Base-by-base conservation (phyloP, 2,888 invertebrate species). In the Leucophenga maculata region DNA sequence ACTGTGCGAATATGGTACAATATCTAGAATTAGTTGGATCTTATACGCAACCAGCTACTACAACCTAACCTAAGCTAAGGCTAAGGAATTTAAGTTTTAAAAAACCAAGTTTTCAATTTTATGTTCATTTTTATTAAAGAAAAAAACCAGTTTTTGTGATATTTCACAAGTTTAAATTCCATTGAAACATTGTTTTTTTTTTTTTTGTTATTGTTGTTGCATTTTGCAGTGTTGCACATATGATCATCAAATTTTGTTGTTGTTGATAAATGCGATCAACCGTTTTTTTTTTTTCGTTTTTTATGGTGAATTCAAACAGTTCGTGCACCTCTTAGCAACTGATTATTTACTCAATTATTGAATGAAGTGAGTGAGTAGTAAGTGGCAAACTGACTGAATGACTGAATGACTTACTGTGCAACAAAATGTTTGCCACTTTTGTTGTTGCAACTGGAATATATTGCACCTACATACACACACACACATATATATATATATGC, bases 231-330 rank as follows among this genome's bases (percentile, higher is more conserved):
- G 26, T 26, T 67, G 39, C 48, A 46, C 46, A 46, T 59, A 46
- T 26, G 26, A 26, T 26, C 26, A 26, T 55, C 55, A 46, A 22
- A 44, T 14, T 16, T 60, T 32, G 44, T 69, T 55, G 44, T 39
- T 52, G 32, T 16, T 50, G 65, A 52, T 65, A 78, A 79, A 74
- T 72, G 65, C 75, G 81, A 81, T 78, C 77, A 77, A 72, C 48
- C 66, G 16, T 62, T 6, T n/a, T 9, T 22, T 22, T 32, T 32
- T 6, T 16, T 26, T n/a, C n/a, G n/a, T n/a, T n/a, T n/a, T 14
- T 14, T 26, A 31, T 20, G 2, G 13, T 18, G 14, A 6, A 14
- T n/a, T 20, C 59, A 9, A 14, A 8, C 46, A 46, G 50, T 50
- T 50, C n/a, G n/a, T 32, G 60, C 26, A 22, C n/a, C n/a, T 44